Conservation (phyloP, 2,888 invertebrate genomes). For the Heliconius charithonia region DNA sequence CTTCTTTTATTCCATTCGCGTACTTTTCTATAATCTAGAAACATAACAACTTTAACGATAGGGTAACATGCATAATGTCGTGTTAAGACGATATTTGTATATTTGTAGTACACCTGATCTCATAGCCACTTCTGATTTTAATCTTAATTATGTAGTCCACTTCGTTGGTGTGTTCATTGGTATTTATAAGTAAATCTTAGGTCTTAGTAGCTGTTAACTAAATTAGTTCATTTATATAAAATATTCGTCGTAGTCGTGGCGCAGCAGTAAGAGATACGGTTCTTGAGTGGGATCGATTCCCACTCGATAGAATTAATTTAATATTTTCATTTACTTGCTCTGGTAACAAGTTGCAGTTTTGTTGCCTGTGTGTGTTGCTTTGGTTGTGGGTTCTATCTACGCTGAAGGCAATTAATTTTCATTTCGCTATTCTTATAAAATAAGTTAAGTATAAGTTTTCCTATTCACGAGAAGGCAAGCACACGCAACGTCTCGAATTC, state of each 20-base stretch:
- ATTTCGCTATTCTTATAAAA: no score
- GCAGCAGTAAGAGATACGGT: no score
- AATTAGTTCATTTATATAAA: neutral
- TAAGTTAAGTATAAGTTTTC: no score
- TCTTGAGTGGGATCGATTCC: no score
- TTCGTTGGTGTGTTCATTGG: slow-evolving; percentile 24
- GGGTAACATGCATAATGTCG: slow-evolving; percentile 45
- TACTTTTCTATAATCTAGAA: slow-evolving; percentile 20
- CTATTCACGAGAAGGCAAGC: no score
- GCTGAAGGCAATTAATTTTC: no score
- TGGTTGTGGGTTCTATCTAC: no score
- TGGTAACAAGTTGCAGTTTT: no score
- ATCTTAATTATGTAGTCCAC: slow-evolving; percentile 38
- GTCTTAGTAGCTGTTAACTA: neutral
- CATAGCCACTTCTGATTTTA: slow-evolving; percentile 28
- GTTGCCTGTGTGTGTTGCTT: no score
- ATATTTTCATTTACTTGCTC: no score
- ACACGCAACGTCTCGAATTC: neutral
- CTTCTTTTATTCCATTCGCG: neutral
- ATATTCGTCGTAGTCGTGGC: no score
- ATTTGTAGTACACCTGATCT: slow-evolving; percentile 33
- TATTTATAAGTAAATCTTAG: slow-evolving; percentile 8
- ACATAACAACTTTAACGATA: slow-evolving; percentile 37
- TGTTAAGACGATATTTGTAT: slow-evolving; percentile 41
- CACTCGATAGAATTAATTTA: no score